phyloP scores from a whole-genome alignment of 2,888 invertebrate genomes.

The Herminia tarsipennalis region DNA sequence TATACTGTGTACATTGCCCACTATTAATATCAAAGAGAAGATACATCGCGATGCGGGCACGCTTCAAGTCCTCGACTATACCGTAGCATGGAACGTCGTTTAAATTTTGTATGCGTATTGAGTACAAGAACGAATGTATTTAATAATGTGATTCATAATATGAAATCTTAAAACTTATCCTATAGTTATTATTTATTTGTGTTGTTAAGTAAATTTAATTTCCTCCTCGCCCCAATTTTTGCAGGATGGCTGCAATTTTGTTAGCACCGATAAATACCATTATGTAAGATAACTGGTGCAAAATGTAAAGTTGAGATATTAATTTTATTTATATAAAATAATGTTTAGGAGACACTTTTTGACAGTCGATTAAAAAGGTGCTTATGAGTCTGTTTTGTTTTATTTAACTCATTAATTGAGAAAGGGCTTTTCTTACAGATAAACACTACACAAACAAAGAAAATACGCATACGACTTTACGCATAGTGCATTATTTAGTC shows the following conservation, averaged over 20 bases:
- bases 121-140: conserved; percentile 80
- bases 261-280: conserved; percentile 62
- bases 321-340: conserved; percentile 61
- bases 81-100: conserved; percentile 61
- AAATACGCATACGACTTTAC: too few species aligned
- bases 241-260: conserved; percentile 63
- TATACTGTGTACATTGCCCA: conserved; percentile 50
- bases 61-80: conserved; percentile 56
- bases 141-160: conserved; percentile 49
- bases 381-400: conserved; percentile 65
- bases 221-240: conserved; percentile 60
- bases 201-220: conserved; percentile 68
- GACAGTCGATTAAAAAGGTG: conserved; percentile 83
- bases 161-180: conserved; percentile 53
- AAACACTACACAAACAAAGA: too few species aligned
- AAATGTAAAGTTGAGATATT: conserved; percentile 69
- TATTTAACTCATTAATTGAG: conserved; percentile 19
- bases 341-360: conserved; percentile 63
- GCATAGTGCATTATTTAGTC: too few species aligned
- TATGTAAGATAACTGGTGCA: conserved; percentile 66
- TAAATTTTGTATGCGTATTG: conserved; percentile 64
- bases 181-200: conserved; percentile 75
- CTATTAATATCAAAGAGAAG: conserved; percentile 37
- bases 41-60: conserved; percentile 33
- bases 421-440: too few species aligned